Evolutionary conservation across 2,888 invertebrate genomes (phyloP).

Genomic region (Stenoptilia bipunctidactyla): DNA sequence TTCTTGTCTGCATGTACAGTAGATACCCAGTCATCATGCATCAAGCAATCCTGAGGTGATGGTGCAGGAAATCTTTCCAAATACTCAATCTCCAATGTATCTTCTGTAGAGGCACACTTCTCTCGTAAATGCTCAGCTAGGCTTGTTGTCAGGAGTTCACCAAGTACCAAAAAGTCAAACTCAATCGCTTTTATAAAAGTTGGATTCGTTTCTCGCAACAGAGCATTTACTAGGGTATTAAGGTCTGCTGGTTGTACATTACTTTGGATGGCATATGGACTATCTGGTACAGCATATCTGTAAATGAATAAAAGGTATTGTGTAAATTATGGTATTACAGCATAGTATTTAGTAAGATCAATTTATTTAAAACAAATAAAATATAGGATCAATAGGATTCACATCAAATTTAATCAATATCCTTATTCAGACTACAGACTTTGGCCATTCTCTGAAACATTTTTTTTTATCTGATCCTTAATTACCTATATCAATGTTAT

Average conservation of each 20-base stretch:
- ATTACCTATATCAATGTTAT: too few species aligned
- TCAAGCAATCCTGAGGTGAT: slow-evolving; percentile 89
- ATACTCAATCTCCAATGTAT: slow-evolving; percentile 91
- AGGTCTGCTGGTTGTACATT: slow-evolving; percentile 77
- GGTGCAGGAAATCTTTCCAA: slow-evolving; percentile 92
- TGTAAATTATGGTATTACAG: too few species aligned
- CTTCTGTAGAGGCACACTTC: slow-evolving; percentile 83
- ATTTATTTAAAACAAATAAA: too few species aligned
- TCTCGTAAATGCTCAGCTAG: slow-evolving; percentile 83
- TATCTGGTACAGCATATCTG: slow-evolving; percentile 90
- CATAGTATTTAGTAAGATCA: too few species aligned
- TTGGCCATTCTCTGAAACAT: too few species aligned
- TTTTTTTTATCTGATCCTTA: too few species aligned
- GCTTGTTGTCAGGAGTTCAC: slow-evolving; percentile 82
- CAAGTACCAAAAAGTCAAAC: slow-evolving; percentile 90
- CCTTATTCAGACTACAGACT: too few species aligned
- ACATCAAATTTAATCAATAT: too few species aligned
- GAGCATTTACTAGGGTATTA: slow-evolving; percentile 83
- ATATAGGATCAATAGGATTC: too few species aligned
- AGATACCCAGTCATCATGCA: slow-evolving; percentile 99
- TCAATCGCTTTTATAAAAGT: slow-evolving; percentile 62
- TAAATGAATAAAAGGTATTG: slow-evolving; percentile 7
- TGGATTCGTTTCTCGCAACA: slow-evolving; percentile 74
- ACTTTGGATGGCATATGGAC: slow-evolving; percentile 85
- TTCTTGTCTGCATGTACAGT: slow-evolving; percentile 79